Evolutionary conservation across 2,888 invertebrate species (phyloP).

Genomic region (Tenthredo notha): DNA sequence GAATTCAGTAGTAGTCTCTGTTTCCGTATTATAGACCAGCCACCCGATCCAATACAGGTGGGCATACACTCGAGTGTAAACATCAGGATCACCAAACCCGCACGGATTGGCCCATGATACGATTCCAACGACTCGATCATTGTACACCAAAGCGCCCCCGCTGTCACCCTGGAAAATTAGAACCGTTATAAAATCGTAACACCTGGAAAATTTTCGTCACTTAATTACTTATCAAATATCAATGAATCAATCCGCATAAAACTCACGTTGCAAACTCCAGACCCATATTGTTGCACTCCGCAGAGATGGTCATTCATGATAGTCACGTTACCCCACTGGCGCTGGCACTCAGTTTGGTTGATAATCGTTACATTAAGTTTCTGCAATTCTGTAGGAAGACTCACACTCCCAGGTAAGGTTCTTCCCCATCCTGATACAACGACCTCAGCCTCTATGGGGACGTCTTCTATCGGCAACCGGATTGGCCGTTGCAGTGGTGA

Average conservation of each 20-base stretch:
- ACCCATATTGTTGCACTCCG: not conserved
- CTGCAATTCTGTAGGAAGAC: slow-evolving; percentile 55
- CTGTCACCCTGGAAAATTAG: slow-evolving; percentile 25
- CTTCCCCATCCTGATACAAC: slow-evolving; percentile 47
- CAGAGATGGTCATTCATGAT: slow-evolving; percentile 27
- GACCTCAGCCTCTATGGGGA: slow-evolving; percentile 5
- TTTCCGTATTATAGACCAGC: slow-evolving; percentile 6
- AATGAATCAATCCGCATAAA: not conserved
- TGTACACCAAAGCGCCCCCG: slow-evolving; percentile 34
- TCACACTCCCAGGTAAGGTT: slow-evolving; percentile 24
- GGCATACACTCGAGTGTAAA: slow-evolving; percentile 49
- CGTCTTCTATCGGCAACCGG: slow-evolving; percentile 22
- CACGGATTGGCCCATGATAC: slow-evolving; percentile 48
- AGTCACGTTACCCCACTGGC: not conserved
- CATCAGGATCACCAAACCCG: slow-evolving; percentile 47
- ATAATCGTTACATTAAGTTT: slow-evolving; percentile 51
- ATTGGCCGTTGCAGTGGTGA: slow-evolving; percentile 15
- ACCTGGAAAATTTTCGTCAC: not conserved
- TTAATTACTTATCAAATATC: not conserved
- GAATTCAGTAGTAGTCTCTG: not conserved
- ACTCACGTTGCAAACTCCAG: slow-evolving; percentile 49
- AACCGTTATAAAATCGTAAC: not conserved
- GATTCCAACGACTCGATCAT: slow-evolving; percentile 50
- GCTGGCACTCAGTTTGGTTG: slow-evolving; percentile 51
- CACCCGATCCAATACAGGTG: slow-evolving; percentile 44